Evolutionary conservation across 2,888 invertebrate species (phyloP), one percentile per base, ranked within the genome.

Genomic region (Chelonus formosanus): DNA sequence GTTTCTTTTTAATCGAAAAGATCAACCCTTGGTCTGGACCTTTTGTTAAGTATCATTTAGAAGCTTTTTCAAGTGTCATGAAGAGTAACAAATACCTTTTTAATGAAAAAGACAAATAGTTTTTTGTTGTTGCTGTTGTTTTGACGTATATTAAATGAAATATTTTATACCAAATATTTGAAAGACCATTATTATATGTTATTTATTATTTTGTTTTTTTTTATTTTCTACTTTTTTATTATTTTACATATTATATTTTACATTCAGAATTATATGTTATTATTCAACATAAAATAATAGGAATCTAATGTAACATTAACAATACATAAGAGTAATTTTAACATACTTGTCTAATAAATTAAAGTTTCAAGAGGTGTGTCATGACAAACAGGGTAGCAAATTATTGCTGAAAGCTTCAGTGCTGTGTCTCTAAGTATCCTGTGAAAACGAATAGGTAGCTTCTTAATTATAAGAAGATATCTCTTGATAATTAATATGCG

Each of bases 401-500:
- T 52, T 52, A 31, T 32, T 31, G 52, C 31, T 52, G 52, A 31
- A 52, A 40, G 40, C 40, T 40, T 40, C 40, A 40, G 1, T 40
- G 31, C 50, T 10, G 36, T 54, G n/a, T 55, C 35, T 53, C 7
- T 6, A 20, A 32, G 50, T 59, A 52, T 32, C 32, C 20, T 20
- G 20, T 20, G 20, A 20, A 7, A 52, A 40, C 43, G 43, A 32
- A 57, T 57, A 57, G 57, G 52, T 58, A 64, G 68, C 67, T 67
- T 69, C 76, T 77, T 77, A 77, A 79, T 78, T 78, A 78, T 76
- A 73, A 75, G 73, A 70, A 71, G 67, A 65, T 67, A 73, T 75
- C 74, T 54, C 63, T 72, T 71, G 73, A 77, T 80, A 77, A 79
- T 80, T 80, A 79, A 79, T 79, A 71, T 52, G 73, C 69, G 50